Base-by-base conservation (phyloP, 2,888 invertebrate genomes). In the Pemphredon lugubris region DNA sequence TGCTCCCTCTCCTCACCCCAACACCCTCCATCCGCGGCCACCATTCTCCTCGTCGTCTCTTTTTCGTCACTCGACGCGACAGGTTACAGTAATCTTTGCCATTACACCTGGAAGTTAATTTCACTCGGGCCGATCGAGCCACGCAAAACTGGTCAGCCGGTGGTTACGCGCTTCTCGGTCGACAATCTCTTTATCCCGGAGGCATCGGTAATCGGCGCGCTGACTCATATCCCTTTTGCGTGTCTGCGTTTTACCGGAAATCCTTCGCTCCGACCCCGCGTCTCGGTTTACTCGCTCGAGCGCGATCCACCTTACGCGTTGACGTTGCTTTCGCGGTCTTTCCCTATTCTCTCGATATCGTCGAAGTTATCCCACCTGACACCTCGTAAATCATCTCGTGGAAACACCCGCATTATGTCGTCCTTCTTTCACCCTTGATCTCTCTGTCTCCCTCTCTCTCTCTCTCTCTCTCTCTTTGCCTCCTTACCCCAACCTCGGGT, bases 21-120 rank as follows among this genome's bases (percentile, higher is more conserved):
- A n/a, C n/a, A n/a, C n/a, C n/a, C n/a, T n/a, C n/a, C n/a, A n/a
- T n/a, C n/a, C n/a, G n/a, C n/a, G n/a, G n/a, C n/a, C n/a, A n/a
- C n/a, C n/a, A n/a, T n/a, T n/a, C n/a, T n/a, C 32, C n/a, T 42
- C n/a, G n/a, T 18, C 34, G 9, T n/a, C 11, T 37, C 45, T 40
- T 55, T 63, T 26, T 42, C 14, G 13, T 4, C 2, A 2, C 20
- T n/a, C 26, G 23, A 3, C 65, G 42, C 53, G 69, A 58, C 58
- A 54, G 59, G 61, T 70, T 45, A 44, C 45, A 51, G 37, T 47
- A 51, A 61, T 66, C 61, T 61, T 75, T 55, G 74, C 61, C 39
- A 51, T 57, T 70, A 65, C 70, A 40, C 40, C 48, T 13, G 70
- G 51, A 63, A 71, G 71, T 66, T 66, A 71, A 72, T 73, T 68